Base-by-base conservation (phyloP, 1,140 invertebrate genomes). In the Zaprionus ornatus region DNA sequence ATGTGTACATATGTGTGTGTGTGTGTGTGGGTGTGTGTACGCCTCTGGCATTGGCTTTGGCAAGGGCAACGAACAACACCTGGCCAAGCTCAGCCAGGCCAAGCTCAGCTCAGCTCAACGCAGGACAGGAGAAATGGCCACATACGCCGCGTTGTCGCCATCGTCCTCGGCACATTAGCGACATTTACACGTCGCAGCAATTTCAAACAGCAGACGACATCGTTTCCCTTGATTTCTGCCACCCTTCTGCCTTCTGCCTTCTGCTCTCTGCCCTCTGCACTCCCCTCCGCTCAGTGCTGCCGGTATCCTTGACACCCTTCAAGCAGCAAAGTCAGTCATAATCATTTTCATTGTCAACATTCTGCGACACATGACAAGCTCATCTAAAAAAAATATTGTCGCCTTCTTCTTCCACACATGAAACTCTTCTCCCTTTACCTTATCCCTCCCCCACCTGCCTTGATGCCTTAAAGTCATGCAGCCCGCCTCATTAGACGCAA, bases 131-230 rank as follows among this genome's bases (percentile, higher is more conserved):
- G 52, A 71, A 48, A 67, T 42, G 57, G 17, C 66, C 27, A 21
- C 63, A 60, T 48, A 45, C 40, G 40, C 40, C 40, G n/a, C 40
- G 40, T 45, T 45, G 40, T 45, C 40, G 40, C 17, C 64, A 66
- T 66, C 48, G 66, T 66, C 74, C 67, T 77, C 66, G 71, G 54
- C 85, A 88, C 81, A 88, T 88, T 88, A 88, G 84, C 84, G 80
- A 90, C 84, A 90, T 90, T 88, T 88, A 88, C 84, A 88, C 84
- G 84, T 88, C 84, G 84, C 85, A 88, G 84, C 84, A 84, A 88
- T 88, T 88, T 90, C 81, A 71, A 90, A 85, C 84, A 88, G 85
- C 84, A 88, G 84, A 79, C 81, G 78, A 81, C 85, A 80, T 68
- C 64, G 74, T 72, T 72, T 75, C 56, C 62, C 65, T 55, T 68